Percentiles rank a stretch among this genome's conserved stretches.
Evolutionary conservation across 92 coral and sea anemone genomes (phyloP).

Genomic region (Hydrozoanthus gracilis): DNA sequence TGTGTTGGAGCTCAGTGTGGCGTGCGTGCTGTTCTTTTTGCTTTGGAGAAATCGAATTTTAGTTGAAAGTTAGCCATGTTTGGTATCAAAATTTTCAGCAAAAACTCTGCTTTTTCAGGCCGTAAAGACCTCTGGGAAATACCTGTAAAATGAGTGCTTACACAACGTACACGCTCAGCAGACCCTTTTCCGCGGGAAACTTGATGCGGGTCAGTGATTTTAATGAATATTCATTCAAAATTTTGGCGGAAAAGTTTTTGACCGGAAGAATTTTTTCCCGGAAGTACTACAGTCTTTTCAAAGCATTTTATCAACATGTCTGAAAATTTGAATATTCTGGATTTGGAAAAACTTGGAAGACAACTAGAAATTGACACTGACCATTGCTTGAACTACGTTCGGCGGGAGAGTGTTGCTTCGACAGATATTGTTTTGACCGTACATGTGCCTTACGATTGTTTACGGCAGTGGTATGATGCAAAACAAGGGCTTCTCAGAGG

Average conservation of each 20-base stretch:
- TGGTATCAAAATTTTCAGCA: conserved; percentile 15
- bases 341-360: neutral
- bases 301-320: too few relatives aligned
- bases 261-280: too few relatives aligned
- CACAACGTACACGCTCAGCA: too few relatives aligned
- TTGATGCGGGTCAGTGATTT: too few relatives aligned
- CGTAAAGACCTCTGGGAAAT: conserved; percentile 23
- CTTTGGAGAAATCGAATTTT: neutral
- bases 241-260: too few relatives aligned
- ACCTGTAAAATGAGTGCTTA: too few relatives aligned
- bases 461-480: conserved; percentile 41
- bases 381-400: conserved; percentile 44
- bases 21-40: neutral
- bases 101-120: neutral
- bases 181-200: too few relatives aligned
- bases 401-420: conserved; percentile 38
- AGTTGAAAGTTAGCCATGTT: neutral
- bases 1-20: neutral
- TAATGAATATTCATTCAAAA: too few relatives aligned
- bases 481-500: conserved; percentile 23
- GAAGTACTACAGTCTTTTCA: too few relatives aligned
- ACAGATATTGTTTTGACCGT: conserved; percentile 41
- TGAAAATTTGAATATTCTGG: neutral
- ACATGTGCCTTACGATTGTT: conserved; percentile 45
- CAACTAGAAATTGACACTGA: conserved; percentile 14